Percentiles rank a stretch among this genome's conserved stretches.
These are phyloP conservation scores for Passerina amoena DNA, from an alignment of 2,113 vertebrate species.

Conservation along the genomic window DNA sequence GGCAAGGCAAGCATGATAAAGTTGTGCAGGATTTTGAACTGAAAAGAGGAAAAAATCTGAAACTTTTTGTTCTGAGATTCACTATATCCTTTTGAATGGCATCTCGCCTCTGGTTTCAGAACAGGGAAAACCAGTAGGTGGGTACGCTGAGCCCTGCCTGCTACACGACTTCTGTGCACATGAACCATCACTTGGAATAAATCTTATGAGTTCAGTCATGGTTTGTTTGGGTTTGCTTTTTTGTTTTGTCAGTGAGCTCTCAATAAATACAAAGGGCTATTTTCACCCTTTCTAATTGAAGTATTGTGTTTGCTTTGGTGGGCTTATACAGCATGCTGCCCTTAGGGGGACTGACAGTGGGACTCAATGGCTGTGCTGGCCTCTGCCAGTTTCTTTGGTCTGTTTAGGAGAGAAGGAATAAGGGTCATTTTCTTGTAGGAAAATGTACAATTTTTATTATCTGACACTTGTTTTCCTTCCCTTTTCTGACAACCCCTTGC, in stretches of 20 bases:
- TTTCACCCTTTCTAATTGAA: background rate
- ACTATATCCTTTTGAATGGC: background rate
- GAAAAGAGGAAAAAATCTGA: background rate
- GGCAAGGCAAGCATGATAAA: background rate
- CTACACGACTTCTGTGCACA: background rate
- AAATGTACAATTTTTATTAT: background rate
- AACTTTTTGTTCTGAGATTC: background rate
- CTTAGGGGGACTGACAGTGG: background rate
- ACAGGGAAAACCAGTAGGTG: background rate
- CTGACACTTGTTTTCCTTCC: background rate
- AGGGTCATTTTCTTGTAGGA: rapidly evolving
- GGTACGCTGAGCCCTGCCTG: background rate
- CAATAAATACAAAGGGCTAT: background rate
- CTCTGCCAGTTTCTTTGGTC: background rate
- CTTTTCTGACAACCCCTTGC: background rate
- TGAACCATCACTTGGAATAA: background rate
- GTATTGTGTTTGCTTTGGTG: background rate
- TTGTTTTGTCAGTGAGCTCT: background rate
- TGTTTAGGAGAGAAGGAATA: background rate
- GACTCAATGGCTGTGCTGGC: background rate
- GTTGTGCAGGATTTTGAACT: background rate
- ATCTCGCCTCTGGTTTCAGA: background rate
- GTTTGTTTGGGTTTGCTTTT: background rate
- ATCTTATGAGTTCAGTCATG: background rate
- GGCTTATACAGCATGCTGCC: background rate